Evolutionary conservation across 2,113 vertebrate species (phyloP).

Genomic region (Clupea harengus): DNA sequence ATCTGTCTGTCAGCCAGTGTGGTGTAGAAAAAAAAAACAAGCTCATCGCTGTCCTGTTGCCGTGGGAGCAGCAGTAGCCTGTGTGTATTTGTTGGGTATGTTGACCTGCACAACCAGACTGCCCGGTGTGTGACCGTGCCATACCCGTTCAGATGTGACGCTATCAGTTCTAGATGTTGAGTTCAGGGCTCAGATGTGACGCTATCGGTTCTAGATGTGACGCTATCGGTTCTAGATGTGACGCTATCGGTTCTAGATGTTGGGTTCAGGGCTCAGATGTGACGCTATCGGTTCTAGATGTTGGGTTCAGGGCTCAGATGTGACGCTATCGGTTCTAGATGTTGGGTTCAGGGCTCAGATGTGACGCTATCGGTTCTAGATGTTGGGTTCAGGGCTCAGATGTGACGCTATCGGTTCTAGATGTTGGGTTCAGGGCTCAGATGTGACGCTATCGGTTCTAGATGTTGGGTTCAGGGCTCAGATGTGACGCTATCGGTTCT

Average conservation of each 20-base stretch:
- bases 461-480: neutral
- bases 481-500: neutral
- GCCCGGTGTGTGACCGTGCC: neutral
- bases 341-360: neutral
- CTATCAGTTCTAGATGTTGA: neutral
- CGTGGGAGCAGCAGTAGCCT: neutral
- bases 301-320: neutral
- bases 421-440: neutral
- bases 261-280: neutral
- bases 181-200: neutral
- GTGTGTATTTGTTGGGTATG: neutral
- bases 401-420: neutral
- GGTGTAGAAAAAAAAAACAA: neutral
- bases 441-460: neutral
- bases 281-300: neutral
- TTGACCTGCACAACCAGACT: neutral
- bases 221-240: neutral
- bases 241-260: neutral
- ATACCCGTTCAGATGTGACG: neutral
- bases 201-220: neutral
- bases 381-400: neutral
- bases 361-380: neutral
- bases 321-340: neutral
- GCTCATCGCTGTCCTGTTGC: neutral
- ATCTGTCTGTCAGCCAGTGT: neutral